Conservation (phyloP, 2,113 vertebrate species). For the Hippocampus barbouri region DNA sequence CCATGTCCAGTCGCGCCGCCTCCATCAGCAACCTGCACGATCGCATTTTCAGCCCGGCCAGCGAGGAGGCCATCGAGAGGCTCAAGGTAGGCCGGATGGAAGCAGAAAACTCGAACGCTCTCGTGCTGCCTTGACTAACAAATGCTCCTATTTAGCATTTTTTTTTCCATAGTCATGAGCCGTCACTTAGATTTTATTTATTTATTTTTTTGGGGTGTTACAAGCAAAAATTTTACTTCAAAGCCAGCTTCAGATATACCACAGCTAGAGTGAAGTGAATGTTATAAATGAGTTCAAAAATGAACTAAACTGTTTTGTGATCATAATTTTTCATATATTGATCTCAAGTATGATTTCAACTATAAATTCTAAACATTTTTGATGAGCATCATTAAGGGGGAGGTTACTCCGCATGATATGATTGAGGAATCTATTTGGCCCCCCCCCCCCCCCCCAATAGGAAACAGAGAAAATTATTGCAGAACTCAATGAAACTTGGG, state of each 20-base stretch:
- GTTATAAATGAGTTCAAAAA: no score
- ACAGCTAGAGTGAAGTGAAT: background rate
- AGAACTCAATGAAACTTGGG: slow-evolving; percentile 97
- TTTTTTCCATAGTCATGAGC: no score
- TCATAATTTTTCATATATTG: no score
- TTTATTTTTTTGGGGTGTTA: background rate
- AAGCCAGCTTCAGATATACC: background rate
- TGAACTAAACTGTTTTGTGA: no score
- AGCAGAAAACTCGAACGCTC: background rate
- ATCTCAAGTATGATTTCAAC: no score
- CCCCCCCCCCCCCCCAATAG: slow-evolving; percentile 56
- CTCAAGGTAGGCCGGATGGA: slow-evolving; percentile 79
- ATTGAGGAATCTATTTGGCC: background rate
- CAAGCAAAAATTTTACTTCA: background rate
- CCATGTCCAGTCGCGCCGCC: slow-evolving; percentile 84
- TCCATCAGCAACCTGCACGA: slow-evolving; percentile 92
- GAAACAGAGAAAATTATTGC: slow-evolving; percentile 98
- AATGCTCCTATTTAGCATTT: no score
- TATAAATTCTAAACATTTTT: no score
- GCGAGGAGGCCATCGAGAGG: slow-evolving; percentile 91
- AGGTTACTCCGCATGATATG: background rate
- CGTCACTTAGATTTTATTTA: no score
- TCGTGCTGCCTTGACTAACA: no score
- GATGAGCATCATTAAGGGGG: background rate
- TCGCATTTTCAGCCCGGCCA: slow-evolving; percentile 92